These are phyloP conservation scores for Ictalurus furcatus DNA, from an alignment of 2,113 vertebrate genomes.

Conservation along the genomic window DNA sequence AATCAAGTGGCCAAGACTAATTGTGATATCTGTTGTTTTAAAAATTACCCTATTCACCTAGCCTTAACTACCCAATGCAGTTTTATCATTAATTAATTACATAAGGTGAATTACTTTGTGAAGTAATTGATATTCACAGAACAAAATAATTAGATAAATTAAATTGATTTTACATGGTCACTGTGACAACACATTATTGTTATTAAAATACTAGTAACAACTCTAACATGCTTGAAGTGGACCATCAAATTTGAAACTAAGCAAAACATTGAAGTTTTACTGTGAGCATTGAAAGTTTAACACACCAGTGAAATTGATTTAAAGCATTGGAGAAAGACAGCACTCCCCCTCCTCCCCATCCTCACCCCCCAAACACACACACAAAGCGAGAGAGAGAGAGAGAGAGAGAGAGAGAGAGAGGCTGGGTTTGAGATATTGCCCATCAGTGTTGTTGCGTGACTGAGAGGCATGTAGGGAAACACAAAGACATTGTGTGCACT, in stretches of 20 bases:
- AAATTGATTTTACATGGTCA: not conserved
- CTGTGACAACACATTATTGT: not conserved
- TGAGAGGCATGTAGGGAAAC: slow-evolving; percentile 14
- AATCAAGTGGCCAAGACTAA: too few relatives aligned
- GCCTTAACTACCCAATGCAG: too few relatives aligned
- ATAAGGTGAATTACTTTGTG: too few relatives aligned
- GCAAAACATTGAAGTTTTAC: not conserved
- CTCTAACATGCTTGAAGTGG: not conserved
- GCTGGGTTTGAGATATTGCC: slow-evolving; percentile 15
- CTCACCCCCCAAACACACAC: not conserved
- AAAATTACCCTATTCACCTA: too few relatives aligned
- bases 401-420: slow-evolving; percentile 14
- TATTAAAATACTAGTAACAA: not conserved
- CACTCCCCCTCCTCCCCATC: too few relatives aligned
- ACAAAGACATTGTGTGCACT: slow-evolving; percentile 39
- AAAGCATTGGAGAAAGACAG: slow-evolving; percentile 7
- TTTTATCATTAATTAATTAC: too few relatives aligned
- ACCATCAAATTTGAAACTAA: not conserved
- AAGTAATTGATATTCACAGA: too few relatives aligned
- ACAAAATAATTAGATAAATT: too few relatives aligned
- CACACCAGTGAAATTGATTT: not conserved
- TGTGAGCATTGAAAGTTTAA: too few relatives aligned
- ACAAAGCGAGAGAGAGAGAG: not conserved
- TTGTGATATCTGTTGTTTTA: too few relatives aligned
- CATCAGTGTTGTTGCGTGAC: slow-evolving; percentile 45